Conservation (phyloP, 2,113 vertebrate species). For the Zosterops hypoxanthus region DNA sequence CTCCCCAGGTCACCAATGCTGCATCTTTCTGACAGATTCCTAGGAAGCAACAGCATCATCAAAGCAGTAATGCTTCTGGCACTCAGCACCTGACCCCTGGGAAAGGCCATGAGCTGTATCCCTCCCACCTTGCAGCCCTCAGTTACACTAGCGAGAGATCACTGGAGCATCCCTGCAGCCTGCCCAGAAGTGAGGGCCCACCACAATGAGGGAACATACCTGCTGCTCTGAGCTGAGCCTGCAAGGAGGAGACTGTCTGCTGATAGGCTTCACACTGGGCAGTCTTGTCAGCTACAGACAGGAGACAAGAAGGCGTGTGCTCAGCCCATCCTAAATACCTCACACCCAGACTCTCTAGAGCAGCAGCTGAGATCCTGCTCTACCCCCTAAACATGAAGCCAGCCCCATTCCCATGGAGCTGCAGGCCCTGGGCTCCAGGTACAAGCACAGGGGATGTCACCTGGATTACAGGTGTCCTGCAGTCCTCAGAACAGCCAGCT, state of each 20-base stretch:
- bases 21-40: background rate
- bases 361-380: background rate
- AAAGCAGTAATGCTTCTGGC: background rate
- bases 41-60: background rate
- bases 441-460: background rate
- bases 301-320: background rate
- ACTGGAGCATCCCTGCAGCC: background rate
- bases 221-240: conserved; percentile 17
- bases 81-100: background rate
- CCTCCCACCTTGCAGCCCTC: background rate
- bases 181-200: background rate
- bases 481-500: background rate
- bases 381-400: background rate
- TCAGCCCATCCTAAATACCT: background rate
- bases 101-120: background rate
- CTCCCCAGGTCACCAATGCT: background rate
- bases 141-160: background rate
- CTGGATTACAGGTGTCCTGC: background rate
- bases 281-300: conserved; percentile 5
- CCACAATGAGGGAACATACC: background rate
- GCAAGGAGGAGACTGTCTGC: background rate
- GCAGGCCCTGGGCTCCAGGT: background rate
- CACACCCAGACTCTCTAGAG: background rate
- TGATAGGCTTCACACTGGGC: background rate
- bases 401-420: background rate